These are phyloP conservation scores for Drosophila bocki DNA, from an alignment of 1,140 invertebrate species.

Conservation along the genomic window DNA sequence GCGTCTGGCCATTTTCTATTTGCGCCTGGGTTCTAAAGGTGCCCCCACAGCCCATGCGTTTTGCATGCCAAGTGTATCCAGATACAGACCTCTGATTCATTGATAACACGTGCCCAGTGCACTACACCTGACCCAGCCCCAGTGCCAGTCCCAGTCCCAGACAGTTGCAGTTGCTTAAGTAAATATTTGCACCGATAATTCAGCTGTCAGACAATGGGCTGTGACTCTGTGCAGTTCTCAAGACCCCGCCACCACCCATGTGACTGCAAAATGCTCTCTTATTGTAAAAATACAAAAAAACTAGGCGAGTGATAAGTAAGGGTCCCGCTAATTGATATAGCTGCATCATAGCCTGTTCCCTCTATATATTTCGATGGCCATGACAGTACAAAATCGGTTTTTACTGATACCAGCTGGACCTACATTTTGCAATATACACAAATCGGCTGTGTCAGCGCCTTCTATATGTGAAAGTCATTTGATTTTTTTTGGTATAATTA, in stretches of 20 bases:
- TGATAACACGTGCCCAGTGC: slow-evolving; percentile 62
- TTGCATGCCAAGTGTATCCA: slow-evolving; percentile 59
- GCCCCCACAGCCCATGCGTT: slow-evolving; percentile 25
- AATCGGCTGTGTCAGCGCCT: slow-evolving; percentile 5
- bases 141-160: slow-evolving; percentile 9
- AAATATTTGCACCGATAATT: slow-evolving; percentile 59
- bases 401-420: slow-evolving; percentile 36
- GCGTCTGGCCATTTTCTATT: slow-evolving; percentile 19
- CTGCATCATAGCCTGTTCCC: slow-evolving; percentile 21
- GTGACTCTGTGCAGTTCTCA: slow-evolving; percentile 17
- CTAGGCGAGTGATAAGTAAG: slow-evolving; percentile 24
- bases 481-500: slow-evolving; percentile 20
- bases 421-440: slow-evolving; percentile 26
- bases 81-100: slow-evolving; percentile 61
- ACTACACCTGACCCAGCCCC: slow-evolving; percentile 33
- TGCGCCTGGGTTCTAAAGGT: slow-evolving; percentile 29
- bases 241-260: slow-evolving; percentile 17
- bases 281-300: slow-evolving; percentile 1
- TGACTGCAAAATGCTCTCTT: slow-evolving; percentile 21
- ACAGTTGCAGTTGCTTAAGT: slow-evolving; percentile 42
- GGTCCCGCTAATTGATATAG: slow-evolving; percentile 35
- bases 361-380: slow-evolving; percentile 7
- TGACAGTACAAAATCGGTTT: slow-evolving; percentile 32
- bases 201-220: slow-evolving; percentile 45
- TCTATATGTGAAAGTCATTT: slow-evolving; percentile 36